These are phyloP conservation scores for Parambassis ranga DNA, from an alignment of 2,797 vertebrate genomes.

Conservation along the genomic window DNA sequence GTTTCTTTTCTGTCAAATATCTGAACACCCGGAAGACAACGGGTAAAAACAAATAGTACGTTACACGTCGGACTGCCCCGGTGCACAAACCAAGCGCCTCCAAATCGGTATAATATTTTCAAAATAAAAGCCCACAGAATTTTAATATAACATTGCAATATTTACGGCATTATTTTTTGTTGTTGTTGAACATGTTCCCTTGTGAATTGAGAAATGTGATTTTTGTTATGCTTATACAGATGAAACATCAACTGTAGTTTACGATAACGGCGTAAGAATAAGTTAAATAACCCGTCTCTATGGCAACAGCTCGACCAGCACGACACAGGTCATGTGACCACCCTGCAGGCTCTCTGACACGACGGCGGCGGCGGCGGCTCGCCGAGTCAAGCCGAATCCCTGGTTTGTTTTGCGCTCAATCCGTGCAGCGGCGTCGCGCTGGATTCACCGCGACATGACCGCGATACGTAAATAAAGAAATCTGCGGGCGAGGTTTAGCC, in stretches of 20 bases:
- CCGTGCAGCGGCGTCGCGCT: background rate
- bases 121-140: background rate
- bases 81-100: background rate
- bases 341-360: background rate
- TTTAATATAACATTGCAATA: background rate
- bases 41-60: no score
- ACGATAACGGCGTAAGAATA: no score
- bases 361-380: no score
- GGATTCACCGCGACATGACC: background rate
- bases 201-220: no score
- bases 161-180: no score
- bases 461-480: slow-evolving; percentile 21
- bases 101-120: background rate
- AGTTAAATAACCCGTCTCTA: slow-evolving; percentile 37
- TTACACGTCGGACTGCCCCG: background rate
- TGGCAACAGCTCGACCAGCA: slow-evolving; percentile 18
- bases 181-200: no score
- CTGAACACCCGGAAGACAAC: no score
- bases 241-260: no score
- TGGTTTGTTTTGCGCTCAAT: background rate
- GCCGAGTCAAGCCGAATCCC: background rate
- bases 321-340: slow-evolving; percentile 41
- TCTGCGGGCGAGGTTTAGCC: slow-evolving; percentile 12
- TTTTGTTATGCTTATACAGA: no score
- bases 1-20: rapidly evolving